Evolutionary conservation across 2,888 invertebrate genomes (phyloP).

Genomic region (Electrophaes corylata): DNA sequence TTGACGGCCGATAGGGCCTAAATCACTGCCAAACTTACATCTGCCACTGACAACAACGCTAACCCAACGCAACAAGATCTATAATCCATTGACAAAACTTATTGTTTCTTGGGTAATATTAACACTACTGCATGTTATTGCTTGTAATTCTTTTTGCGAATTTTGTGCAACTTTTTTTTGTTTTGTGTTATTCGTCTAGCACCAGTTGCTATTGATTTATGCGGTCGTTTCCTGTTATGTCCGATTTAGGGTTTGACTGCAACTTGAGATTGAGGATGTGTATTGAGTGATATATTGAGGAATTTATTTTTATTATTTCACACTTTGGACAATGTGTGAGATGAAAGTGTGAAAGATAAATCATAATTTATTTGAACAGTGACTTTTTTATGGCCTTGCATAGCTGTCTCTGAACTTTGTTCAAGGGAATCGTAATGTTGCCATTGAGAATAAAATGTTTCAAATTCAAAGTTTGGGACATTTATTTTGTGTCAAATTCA

Average conservation of each 20-base stretch:
- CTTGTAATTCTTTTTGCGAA: slow-evolving; percentile 82
- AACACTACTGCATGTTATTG: slow-evolving; percentile 82
- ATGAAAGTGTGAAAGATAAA: slow-evolving; percentile 29
- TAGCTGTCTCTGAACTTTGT: not conserved
- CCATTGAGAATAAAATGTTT: slow-evolving; percentile 3
- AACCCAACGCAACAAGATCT: slow-evolving; percentile 47
- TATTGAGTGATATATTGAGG: slow-evolving; percentile 61
- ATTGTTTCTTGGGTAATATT: slow-evolving; percentile 56
- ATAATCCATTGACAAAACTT: slow-evolving; percentile 42
- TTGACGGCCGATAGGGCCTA: slow-evolving; percentile 84
- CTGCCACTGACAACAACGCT: slow-evolving; percentile 57
- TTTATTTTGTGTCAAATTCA: slow-evolving; percentile 23
- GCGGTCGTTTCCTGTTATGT: slow-evolving; percentile 68
- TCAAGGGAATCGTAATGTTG: not conserved
- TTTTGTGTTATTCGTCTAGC: slow-evolving; percentile 75
- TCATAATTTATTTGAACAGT: slow-evolving; percentile 22
- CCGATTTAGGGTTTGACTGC: slow-evolving; percentile 69
- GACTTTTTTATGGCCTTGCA: slow-evolving; percentile 20
- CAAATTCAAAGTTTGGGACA: slow-evolving; percentile 16
- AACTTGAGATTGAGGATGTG: slow-evolving; percentile 66
- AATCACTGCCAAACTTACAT: slow-evolving; percentile 71
- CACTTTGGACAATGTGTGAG: slow-evolving; percentile 35
- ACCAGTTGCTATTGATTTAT: slow-evolving; percentile 67
- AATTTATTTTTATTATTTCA: slow-evolving; percentile 58
- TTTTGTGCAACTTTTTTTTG: slow-evolving; percentile 67